Percentiles rank a stretch among this genome's conserved stretches.
Conservation (phyloP, 2,888 invertebrate genomes). For the Tyria jacobaeae region DNA sequence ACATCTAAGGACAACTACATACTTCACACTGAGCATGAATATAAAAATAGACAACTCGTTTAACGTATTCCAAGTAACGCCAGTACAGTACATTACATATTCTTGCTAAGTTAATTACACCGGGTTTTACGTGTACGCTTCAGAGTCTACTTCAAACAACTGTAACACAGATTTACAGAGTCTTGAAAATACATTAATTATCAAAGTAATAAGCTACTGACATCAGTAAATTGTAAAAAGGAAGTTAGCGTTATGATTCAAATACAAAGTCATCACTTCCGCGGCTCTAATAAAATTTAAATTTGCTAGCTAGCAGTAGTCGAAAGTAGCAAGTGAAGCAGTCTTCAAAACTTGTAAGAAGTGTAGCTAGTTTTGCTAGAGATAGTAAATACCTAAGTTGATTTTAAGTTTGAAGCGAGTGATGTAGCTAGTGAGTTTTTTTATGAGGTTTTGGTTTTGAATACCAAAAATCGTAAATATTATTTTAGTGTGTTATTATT, state of each 20-base stretch:
- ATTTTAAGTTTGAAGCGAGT: not conserved
- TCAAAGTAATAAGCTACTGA: slow-evolving; percentile 16
- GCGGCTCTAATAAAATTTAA: slow-evolving; percentile 36
- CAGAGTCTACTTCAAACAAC: not conserved
- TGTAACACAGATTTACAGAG: not conserved
- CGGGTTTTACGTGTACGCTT: not conserved
- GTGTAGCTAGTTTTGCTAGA: not conserved
- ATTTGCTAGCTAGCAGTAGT: slow-evolving; percentile 24
- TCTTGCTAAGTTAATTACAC: not conserved
- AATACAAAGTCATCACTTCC: slow-evolving; percentile 36
- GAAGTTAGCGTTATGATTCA: slow-evolving; percentile 32
- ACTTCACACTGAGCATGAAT: no score
- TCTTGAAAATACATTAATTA: slow-evolving; percentile 2
- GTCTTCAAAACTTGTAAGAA: slow-evolving; percentile 14
- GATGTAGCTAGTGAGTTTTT: not conserved
- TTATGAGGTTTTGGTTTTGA: not conserved
- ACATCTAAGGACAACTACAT: no score
- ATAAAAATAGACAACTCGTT: no score
- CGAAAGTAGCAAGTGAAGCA: slow-evolving; percentile 23
- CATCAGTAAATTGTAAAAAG: slow-evolving; percentile 22
- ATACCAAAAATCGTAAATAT: not conserved
- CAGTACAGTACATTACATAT: not conserved
- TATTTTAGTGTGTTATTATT: no score
- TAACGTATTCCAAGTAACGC: no score
- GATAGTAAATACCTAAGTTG: not conserved